Percentiles rank a stretch among this genome's conserved stretches.
Conservation (phyloP, 2,888 invertebrate species). For the Cristatella mucedo region DNA sequence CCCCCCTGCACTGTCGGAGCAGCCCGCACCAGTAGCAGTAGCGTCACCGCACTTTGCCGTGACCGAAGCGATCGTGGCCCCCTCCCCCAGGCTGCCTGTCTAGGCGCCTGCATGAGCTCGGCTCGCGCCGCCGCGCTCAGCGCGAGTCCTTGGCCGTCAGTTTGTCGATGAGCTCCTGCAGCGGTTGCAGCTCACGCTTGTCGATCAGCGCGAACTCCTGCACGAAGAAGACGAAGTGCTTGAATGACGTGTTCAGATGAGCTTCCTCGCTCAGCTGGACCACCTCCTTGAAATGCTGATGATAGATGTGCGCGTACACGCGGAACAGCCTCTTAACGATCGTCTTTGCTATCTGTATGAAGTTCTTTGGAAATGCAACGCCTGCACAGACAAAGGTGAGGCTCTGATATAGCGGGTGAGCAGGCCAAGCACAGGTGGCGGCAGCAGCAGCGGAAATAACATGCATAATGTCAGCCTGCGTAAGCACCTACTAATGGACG, state of each 20-base stretch:
- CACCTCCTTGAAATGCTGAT: conserved; percentile 95
- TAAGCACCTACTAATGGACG: too few species aligned
- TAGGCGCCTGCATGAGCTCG: too few species aligned
- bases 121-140: too few species aligned
- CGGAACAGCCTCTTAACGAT: conserved; percentile 92
- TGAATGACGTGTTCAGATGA: conserved; percentile 96
- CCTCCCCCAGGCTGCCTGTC: too few species aligned
- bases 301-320: conserved; percentile 98
- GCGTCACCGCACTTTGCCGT: too few species aligned
- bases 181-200: conserved; percentile 80
- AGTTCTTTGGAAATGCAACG: conserved; percentile 94
- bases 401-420: background rate
- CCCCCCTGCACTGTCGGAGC: too few species aligned
- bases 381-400: conserved; percentile 44
- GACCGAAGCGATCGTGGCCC: too few species aligned
- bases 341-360: conserved; percentile 86
- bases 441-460: too few species aligned
- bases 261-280: conserved; percentile 87
- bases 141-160: too few species aligned
- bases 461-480: too few species aligned
- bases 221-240: conserved; percentile 94
- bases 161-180: conserved; percentile 83
- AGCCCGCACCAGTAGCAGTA: too few species aligned
- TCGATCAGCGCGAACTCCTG: conserved; percentile 95
- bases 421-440: too few species aligned